Conservation (phyloP, 2,888 invertebrate species). For the Sepiola atlantica region DNA sequence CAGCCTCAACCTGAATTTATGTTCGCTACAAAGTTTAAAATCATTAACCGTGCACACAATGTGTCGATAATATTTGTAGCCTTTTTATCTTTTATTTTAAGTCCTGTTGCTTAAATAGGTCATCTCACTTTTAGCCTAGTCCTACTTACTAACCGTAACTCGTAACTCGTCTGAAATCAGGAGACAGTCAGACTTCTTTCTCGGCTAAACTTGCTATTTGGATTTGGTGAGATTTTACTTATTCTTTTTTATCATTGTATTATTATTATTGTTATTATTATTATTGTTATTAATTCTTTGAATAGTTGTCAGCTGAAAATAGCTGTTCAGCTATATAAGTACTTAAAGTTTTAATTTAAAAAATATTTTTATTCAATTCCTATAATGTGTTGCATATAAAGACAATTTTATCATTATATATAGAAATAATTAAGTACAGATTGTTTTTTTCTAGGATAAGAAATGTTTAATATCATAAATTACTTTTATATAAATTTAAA, state of each 20-base stretch:
- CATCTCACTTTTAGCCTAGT: background rate
- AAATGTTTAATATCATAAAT: background rate
- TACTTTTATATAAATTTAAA: background rate
- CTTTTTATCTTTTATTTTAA: background rate
- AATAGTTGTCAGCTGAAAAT: too few relatives aligned
- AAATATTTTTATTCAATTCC: too few relatives aligned
- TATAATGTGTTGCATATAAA: too few relatives aligned
- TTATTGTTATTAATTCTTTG: too few relatives aligned
- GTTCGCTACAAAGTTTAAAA: background rate
- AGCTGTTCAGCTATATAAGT: too few relatives aligned
- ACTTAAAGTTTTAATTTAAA: too few relatives aligned
- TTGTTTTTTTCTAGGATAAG: background rate
- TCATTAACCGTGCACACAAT: background rate
- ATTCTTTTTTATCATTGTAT: background rate
- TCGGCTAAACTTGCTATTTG: background rate
- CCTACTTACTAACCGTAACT: background rate
- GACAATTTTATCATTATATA: too few relatives aligned
- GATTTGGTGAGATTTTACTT: background rate
- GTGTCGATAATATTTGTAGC: background rate
- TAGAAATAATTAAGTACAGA: background rate
- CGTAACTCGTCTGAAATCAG: too few relatives aligned
- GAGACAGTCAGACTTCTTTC: background rate
- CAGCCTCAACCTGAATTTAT: background rate
- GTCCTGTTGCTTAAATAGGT: background rate
- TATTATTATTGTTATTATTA: background rate